These are phyloP conservation scores for Fragum whitleyi DNA, from an alignment of 2,888 invertebrate species.

Conservation along the genomic window DNA sequence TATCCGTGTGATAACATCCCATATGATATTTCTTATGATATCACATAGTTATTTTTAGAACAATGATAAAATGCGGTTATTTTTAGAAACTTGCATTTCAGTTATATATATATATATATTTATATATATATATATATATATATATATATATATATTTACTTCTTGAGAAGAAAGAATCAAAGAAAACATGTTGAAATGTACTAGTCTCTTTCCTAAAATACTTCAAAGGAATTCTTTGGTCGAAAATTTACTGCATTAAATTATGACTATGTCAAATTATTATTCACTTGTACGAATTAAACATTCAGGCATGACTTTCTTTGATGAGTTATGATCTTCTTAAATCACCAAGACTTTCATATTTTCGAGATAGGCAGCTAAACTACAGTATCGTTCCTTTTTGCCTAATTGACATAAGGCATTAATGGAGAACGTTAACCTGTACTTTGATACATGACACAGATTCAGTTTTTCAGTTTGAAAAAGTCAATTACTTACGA, in stretches of 20 bases:
- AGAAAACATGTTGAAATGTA: too few relatives aligned
- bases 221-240: constrained; percentile 6
- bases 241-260: background rate
- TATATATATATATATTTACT: too few relatives aligned
- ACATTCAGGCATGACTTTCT: constrained; percentile 5
- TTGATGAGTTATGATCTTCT: constrained; percentile 7
- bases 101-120: too few relatives aligned
- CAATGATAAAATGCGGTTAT: too few relatives aligned
- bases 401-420: background rate
- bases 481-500: background rate
- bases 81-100: too few relatives aligned
- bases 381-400: background rate
- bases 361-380: background rate
- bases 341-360: background rate
- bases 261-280: constrained; percentile 9
- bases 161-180: too few relatives aligned
- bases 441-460: constrained; percentile 1
- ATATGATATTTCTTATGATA: too few relatives aligned
- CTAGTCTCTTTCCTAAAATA: background rate
- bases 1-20: too few relatives aligned
- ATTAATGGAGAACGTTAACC: background rate
- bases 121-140: too few relatives aligned
- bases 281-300: constrained; percentile 9
- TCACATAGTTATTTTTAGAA: too few relatives aligned
- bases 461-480: background rate